phyloP scores from a whole-genome alignment of 2,113 vertebrate genomes.

The Cromileptes altivelis region DNA sequence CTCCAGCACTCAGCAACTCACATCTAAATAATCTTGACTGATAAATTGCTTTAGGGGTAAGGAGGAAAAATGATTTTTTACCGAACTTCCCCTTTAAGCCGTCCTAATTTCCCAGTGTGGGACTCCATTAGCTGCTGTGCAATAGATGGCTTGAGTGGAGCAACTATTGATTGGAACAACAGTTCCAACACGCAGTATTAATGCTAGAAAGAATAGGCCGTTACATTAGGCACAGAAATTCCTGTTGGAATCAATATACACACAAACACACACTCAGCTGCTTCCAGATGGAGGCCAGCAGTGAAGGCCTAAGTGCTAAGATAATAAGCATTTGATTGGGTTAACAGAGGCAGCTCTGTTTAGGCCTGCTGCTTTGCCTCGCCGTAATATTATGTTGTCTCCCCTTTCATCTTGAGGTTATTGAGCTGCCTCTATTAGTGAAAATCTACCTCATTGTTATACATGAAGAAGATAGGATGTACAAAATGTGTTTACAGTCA shows the following conservation, averaged over 20 bases:
- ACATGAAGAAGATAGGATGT: conserved; percentile 28
- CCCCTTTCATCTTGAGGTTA: conserved; percentile 61
- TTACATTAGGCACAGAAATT: conserved; percentile 66
- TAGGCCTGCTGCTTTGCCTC: conserved; percentile 44
- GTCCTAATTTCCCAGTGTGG: conserved; percentile 47
- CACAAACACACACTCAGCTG: conserved; percentile 9
- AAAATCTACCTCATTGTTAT: conserved; percentile 43
- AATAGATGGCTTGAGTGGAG: conserved; percentile 39
- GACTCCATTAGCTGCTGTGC: conserved; percentile 65
- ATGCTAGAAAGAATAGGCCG: conserved; percentile 68
- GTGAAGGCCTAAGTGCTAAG: conserved; percentile 64
- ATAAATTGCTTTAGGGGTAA: too few species aligned
- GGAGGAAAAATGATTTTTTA: too few species aligned
- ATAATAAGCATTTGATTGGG: conserved; percentile 75
- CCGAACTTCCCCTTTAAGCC: not conserved
- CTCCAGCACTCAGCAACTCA: too few species aligned
- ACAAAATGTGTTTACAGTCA: conserved; percentile 27
- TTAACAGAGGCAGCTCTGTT: conserved; percentile 72
- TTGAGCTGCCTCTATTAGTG: conserved; percentile 56
- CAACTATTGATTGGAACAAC: conserved; percentile 58
- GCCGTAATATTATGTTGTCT: conserved; percentile 51
- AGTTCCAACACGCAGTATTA: conserved; percentile 59
- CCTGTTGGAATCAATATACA: conserved; percentile 64
- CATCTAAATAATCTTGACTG: too few species aligned
- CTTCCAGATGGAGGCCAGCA: conserved; percentile 40